These are phyloP conservation scores for Anhinga rufa DNA, from an alignment of 2,113 vertebrate genomes.

Conservation along the genomic window DNA sequence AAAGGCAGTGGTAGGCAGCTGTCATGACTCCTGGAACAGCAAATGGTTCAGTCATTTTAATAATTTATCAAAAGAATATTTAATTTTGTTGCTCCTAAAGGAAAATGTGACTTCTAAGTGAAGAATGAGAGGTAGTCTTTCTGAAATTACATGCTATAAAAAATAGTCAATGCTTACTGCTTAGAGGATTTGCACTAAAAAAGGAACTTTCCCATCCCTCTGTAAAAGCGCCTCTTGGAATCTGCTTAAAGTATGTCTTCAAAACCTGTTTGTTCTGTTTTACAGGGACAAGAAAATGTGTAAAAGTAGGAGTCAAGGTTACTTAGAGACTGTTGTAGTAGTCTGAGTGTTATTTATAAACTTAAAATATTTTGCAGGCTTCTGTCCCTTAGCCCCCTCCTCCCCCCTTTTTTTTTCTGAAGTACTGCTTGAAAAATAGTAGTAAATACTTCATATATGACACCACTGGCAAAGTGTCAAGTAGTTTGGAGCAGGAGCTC, in stretches of 20 bases:
- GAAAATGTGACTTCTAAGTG: not conserved
- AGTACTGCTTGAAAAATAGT: not conserved
- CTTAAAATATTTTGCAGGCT: not conserved
- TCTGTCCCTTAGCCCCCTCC: not conserved
- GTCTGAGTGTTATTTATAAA: not conserved
- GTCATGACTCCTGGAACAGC: not conserved
- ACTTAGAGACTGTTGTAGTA: slow-evolving; percentile 20
- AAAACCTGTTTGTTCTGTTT: slow-evolving; percentile 17
- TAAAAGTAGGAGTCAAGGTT: not conserved
- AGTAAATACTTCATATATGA: not conserved
- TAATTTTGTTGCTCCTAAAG: not conserved
- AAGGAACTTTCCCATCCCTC: not conserved
- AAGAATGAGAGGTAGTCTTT: not conserved
- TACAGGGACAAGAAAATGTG: not conserved
- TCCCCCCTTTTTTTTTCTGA: not conserved
- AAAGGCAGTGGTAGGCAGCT: not conserved
- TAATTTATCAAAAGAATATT: slow-evolving; percentile 12
- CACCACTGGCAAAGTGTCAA: not conserved
- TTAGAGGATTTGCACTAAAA: slow-evolving; percentile 18
- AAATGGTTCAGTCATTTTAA: not conserved
- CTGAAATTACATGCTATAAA: not conserved
- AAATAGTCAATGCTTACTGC: not conserved
- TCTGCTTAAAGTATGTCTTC: not conserved
- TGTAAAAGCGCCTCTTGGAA: not conserved
- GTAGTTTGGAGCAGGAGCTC: not conserved